Evolutionary conservation across 2,113 vertebrate species (phyloP).

Genomic region (Ammospiza caudacuta): DNA sequence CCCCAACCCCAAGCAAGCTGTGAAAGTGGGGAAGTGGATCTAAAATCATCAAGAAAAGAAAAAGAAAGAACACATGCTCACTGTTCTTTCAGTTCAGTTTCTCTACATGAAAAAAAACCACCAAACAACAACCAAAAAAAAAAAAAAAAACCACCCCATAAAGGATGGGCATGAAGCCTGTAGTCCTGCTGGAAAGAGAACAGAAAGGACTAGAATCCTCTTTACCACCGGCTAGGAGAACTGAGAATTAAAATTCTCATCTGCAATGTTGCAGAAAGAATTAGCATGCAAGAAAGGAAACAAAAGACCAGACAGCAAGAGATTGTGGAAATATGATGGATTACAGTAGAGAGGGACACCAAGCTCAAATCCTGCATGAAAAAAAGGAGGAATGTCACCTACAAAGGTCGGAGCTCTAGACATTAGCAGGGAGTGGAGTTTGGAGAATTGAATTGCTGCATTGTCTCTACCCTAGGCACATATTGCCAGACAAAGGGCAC

Average conservation of each 20-base stretch:
- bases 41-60: neutral
- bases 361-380: neutral
- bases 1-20: rapidly evolving
- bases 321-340: neutral
- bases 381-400: neutral
- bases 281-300: neutral
- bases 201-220: neutral
- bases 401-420: constrained; percentile 29
- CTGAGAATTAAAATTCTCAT: neutral
- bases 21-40: neutral
- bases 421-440: neutral
- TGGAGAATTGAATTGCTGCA: neutral
- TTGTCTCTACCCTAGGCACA: neutral
- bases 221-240: neutral
- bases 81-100: neutral
- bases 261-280: neutral
- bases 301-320: neutral
- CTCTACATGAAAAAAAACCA: neutral
- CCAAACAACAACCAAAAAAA: too few relatives aligned
- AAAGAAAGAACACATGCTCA: neutral
- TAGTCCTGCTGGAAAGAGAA: neutral
- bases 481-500: neutral
- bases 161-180: neutral
- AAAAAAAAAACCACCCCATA: too few relatives aligned
- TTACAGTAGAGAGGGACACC: neutral